Conservation (phyloP, 2,888 invertebrate species). For the Drosophila merina region DNA sequence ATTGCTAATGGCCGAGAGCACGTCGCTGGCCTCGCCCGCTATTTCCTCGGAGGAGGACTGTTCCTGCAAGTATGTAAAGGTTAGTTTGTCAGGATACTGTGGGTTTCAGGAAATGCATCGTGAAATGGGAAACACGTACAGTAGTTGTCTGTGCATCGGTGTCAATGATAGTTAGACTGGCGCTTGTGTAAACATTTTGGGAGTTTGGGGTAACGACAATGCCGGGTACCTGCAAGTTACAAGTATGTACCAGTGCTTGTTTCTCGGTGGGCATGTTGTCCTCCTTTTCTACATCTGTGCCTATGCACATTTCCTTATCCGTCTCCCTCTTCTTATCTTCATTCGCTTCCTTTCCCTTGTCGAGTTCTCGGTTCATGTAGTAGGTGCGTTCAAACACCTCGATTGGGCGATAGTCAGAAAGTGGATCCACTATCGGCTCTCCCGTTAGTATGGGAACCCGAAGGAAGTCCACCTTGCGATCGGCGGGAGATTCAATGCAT, state of each 20-base stretch:
- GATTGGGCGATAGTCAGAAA: constrained; percentile 82
- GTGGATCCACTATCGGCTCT: constrained; percentile 81
- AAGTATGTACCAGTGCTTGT: constrained; percentile 63
- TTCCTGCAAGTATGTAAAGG: constrained; percentile 68
- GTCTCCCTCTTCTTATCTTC: constrained; percentile 9
- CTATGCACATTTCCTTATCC: constrained; percentile 5
- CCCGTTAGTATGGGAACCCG: constrained; percentile 79
- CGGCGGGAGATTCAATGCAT: constrained; percentile 66
- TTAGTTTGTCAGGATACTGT: background rate
- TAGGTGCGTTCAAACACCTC: constrained; percentile 83
- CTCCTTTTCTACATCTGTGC: constrained; percentile 31
- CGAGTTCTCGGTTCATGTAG: constrained; percentile 79
- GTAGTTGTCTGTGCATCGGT: constrained; percentile 84
- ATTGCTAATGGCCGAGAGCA: constrained; percentile 87
- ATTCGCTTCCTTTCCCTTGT: constrained; percentile 71
- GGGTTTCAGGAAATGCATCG: background rate
- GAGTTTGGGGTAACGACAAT: constrained; percentile 73
- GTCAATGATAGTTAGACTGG: constrained; percentile 88
- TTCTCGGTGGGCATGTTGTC: constrained; percentile 4
- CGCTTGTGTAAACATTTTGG: constrained; percentile 84
- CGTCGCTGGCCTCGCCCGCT: constrained; percentile 85
- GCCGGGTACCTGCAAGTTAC: constrained; percentile 82
- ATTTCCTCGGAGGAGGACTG: constrained; percentile 82
- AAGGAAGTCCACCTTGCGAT: constrained; percentile 77
- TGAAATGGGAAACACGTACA: constrained; percentile 68